phyloP scores from a whole-genome alignment of 2,113 vertebrate species.

The Tetraodon nigroviridis region DNA sequence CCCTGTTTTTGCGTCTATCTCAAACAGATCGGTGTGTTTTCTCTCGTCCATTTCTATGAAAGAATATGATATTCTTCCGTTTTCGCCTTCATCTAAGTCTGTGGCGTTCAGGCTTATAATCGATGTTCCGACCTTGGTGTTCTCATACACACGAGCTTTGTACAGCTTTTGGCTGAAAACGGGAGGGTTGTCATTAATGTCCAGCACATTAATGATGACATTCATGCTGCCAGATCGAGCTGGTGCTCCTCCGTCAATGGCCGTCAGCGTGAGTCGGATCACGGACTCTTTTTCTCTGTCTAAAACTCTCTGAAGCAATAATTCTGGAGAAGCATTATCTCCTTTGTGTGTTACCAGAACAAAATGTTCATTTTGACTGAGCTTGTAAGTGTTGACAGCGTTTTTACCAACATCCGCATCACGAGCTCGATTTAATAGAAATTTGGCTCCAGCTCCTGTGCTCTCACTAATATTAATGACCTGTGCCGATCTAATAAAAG shows the following conservation, averaged over 20 bases:
- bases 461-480: conserved; percentile 56
- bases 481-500: conserved; percentile 41
- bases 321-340: neutral
- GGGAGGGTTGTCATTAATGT: neutral
- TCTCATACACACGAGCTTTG: neutral
- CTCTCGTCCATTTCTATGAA: too few relatives aligned
- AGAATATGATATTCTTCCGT: neutral
- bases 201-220: neutral
- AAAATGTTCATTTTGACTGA: conserved; percentile 15
- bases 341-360: conserved; percentile 10
- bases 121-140: neutral
- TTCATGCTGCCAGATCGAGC: neutral
- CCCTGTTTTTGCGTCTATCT: conserved; percentile 47
- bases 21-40: too few relatives aligned
- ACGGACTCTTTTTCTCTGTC: conserved; percentile 4
- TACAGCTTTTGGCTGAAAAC: conserved; percentile 12
- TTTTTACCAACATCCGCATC: conserved; percentile 70
- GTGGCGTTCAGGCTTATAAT: neutral
- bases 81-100: neutral
- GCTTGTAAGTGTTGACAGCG: conserved; percentile 61
- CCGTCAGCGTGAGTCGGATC: conserved; percentile 18
- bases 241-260: conserved; percentile 17
- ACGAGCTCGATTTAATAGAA: too few relatives aligned
- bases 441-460: too few relatives aligned
- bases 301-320: conserved; percentile 7